Conservation (phyloP, 2,888 invertebrate genomes). For the Nephrotoma flavescens region DNA sequence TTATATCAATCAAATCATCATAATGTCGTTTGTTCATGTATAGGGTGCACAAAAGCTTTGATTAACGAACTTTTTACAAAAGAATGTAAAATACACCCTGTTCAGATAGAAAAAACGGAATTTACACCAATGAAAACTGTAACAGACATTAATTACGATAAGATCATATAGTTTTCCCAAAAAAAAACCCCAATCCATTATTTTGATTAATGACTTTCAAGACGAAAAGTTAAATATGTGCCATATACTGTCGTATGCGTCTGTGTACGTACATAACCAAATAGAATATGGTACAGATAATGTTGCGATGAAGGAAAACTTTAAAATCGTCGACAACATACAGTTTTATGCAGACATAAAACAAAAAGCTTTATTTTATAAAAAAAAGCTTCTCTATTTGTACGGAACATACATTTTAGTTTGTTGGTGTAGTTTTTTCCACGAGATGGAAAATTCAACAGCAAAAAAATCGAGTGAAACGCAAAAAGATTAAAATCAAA, state of each 20-base stretch:
- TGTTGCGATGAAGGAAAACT: background rate
- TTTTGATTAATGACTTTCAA: background rate
- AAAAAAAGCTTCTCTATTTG: background rate
- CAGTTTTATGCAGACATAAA: background rate
- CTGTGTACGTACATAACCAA: background rate
- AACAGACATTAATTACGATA: background rate
- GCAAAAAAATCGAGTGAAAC: background rate
- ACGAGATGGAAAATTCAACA: too few species aligned
- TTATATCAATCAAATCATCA: background rate
- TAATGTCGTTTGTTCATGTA: background rate
- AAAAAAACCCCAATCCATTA: background rate
- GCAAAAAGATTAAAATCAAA: background rate
- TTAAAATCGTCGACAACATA: background rate
- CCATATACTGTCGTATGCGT: background rate
- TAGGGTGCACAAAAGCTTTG: too few species aligned
- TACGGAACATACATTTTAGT: background rate
- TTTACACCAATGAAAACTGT: background rate
- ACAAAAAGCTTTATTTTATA: background rate
- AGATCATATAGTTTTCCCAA: background rate
- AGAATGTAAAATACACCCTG: background rate
- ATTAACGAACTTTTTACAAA: too few species aligned
- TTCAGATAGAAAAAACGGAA: background rate
- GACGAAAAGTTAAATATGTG: background rate
- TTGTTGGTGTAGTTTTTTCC: background rate
- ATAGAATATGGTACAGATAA: background rate